A percentile compares a stretch with the other conserved stretches of the same genome.
These are phyloP conservation scores for Lycocerus yunnanus DNA, from an alignment of 2,888 invertebrate genomes.

Conservation along the genomic window DNA sequence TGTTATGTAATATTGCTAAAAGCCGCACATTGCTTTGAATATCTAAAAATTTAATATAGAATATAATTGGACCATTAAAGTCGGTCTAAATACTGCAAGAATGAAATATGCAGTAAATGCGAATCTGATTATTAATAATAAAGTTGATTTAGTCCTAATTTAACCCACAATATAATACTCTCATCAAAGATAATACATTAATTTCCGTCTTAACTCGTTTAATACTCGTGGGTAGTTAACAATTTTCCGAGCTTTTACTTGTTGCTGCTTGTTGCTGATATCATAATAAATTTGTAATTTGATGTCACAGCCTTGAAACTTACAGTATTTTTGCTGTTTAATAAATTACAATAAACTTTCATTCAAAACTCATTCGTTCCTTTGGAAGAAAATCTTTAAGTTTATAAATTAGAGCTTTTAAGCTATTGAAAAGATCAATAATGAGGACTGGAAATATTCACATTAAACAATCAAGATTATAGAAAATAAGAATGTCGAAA, in stretches of 20 bases:
- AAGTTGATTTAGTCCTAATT: not conserved
- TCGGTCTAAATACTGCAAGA: not conserved
- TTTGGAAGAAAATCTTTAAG: no score
- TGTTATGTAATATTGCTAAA: no score
- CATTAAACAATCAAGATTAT: not conserved
- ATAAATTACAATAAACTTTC: no score
- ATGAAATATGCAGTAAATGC: not conserved
- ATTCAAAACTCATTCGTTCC: no score
- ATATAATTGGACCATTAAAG: not conserved
- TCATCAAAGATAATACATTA: not conserved
- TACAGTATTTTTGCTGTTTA: not conserved
- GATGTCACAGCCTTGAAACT: not conserved
- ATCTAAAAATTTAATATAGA: not conserved
- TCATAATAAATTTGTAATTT: not conserved
- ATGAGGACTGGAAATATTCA: not conserved
- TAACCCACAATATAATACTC: not conserved
- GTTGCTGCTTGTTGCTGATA: not conserved
- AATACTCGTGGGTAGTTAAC: not conserved
- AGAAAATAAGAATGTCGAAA: not conserved
- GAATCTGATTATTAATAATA: not conserved
- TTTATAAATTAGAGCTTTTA: no score
- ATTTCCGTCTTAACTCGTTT: not conserved
- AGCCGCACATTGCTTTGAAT: not conserved
- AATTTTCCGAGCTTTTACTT: not conserved
- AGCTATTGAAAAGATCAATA: no score